Evolutionary conservation across 2,797 vertebrate genomes (phyloP).

Genomic region (Cygnus olor): DNA sequence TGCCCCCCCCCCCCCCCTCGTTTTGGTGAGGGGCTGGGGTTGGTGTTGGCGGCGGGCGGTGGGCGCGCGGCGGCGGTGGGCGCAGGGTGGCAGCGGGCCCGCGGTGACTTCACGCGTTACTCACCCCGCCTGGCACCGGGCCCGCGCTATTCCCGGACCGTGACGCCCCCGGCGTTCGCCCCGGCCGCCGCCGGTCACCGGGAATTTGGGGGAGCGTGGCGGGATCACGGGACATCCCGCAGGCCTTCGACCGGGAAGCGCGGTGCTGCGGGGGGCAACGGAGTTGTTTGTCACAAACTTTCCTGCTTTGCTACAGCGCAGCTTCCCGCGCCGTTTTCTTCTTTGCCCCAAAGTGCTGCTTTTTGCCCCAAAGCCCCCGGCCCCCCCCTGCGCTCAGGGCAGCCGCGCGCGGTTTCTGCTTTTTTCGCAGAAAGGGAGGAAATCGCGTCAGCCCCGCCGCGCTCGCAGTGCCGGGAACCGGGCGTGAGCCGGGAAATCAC

Average conservation of each 20-base stretch:
- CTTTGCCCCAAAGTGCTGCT: background rate
- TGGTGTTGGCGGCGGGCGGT: too few species aligned
- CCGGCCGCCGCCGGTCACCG: too few species aligned
- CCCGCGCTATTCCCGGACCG: conserved; percentile 75
- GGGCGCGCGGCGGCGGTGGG: too few species aligned
- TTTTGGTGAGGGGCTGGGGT: too few species aligned
- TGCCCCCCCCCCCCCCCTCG: too few species aligned
- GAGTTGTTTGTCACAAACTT: background rate
- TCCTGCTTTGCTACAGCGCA: background rate
- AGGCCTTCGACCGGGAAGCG: too few species aligned
- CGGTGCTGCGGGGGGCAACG: too few species aligned
- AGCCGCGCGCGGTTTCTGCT: background rate
- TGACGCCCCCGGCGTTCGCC: conserved; percentile 59
- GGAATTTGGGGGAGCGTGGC: background rate
- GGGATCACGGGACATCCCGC: background rate
- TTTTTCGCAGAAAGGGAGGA: background rate
- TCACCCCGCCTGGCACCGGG: conserved; percentile 74
- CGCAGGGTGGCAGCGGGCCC: too few species aligned
- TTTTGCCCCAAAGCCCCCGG: background rate
- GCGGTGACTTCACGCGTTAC: conserved; percentile 79
- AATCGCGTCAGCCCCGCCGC: background rate
- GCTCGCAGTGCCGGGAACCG: background rate
- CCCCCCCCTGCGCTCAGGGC: background rate
- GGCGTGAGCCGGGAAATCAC: background rate
- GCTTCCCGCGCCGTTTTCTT: fast-evolving